A percentile compares a stretch with the other conserved stretches of the same genome.
Evolutionary conservation across 2,797 vertebrate genomes (phyloP).

Genomic region (Staurois parvus): DNA sequence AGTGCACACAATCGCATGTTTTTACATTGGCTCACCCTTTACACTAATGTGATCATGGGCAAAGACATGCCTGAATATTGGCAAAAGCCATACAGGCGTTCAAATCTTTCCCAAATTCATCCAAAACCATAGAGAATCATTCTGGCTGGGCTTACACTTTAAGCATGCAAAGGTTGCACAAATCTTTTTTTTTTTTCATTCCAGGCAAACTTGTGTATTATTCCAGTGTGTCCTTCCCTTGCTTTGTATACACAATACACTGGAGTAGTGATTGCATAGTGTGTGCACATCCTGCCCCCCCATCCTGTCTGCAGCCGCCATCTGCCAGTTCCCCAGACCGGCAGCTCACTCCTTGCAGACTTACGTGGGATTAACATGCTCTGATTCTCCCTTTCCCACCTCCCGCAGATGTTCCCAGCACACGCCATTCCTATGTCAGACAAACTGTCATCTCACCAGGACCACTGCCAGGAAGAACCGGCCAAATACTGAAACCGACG

Average conservation of each 20-base stretch:
- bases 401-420: constrained; percentile 51
- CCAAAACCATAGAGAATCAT: too few species aligned
- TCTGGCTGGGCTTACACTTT: too few species aligned
- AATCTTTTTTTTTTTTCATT: too few species aligned
- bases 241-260: neutral
- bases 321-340: constrained; percentile 28
- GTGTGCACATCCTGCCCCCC: neutral
- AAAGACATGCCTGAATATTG: too few species aligned
- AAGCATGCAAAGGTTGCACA: too few species aligned
- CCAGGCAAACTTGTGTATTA: neutral
- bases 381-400: constrained; percentile 40
- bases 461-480: constrained; percentile 36
- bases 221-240: neutral
- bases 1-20: too few species aligned
- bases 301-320: constrained; percentile 7
- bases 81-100: too few species aligned
- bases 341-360: constrained; percentile 39
- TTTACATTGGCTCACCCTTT: too few species aligned
- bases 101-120: too few species aligned
- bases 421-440: constrained; percentile 49
- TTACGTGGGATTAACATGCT: constrained; percentile 36
- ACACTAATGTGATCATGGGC: too few species aligned
- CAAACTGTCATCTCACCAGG: constrained; percentile 53
- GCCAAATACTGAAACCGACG: constrained; percentile 25
- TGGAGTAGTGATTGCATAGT: too few species aligned